Evolutionary conservation across 30 jellyfish, hydroid and myxozoan genomes (phyloP).

Genomic region (Chironex yamaguchii): DNA sequence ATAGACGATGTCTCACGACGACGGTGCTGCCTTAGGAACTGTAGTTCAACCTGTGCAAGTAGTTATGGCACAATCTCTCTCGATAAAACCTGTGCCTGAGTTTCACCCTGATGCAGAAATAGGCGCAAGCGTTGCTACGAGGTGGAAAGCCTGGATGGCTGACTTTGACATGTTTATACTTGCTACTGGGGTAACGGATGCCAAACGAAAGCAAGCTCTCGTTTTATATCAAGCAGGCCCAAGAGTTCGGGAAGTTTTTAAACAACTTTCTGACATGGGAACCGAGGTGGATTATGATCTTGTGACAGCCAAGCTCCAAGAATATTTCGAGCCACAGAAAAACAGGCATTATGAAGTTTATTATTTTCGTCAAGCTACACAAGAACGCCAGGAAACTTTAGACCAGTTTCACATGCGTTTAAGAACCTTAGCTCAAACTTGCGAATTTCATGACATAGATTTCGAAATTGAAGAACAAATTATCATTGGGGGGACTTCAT

Average conservation of each 20-base stretch:
- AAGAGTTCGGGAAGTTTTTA: constrained; percentile 36
- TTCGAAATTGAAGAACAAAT: constrained; percentile 51
- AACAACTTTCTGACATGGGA: constrained; percentile 25
- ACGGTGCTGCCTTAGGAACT: too few relatives aligned
- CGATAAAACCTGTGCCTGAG: constrained; percentile 36
- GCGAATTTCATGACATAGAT: constrained; percentile 7
- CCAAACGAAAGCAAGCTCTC: constrained; percentile 13
- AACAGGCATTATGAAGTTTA: constrained; percentile 38
- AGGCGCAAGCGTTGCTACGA: constrained; percentile 29
- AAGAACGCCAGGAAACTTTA: constrained; percentile 15
- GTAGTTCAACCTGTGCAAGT: too few relatives aligned
- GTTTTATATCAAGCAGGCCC: constrained; percentile 34
- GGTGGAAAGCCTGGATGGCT: constrained; percentile 21
- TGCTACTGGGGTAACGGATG: constrained; percentile 18
- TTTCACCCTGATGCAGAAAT: constrained; percentile 43
- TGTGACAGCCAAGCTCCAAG: constrained; percentile 9
- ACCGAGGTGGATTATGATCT: neutral
- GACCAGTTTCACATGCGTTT: constrained; percentile 35
- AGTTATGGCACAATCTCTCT: too few relatives aligned
- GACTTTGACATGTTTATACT: constrained; percentile 28
- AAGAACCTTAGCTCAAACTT: neutral
- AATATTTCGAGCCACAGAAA: constrained; percentile 43
- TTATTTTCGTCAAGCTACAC: constrained; percentile 23
- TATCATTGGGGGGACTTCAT: constrained; percentile 27
- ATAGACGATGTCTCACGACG: too few relatives aligned